Evolutionary conservation across 2,113 vertebrate genomes (phyloP).

Genomic region (Leptosomus discolor): DNA sequence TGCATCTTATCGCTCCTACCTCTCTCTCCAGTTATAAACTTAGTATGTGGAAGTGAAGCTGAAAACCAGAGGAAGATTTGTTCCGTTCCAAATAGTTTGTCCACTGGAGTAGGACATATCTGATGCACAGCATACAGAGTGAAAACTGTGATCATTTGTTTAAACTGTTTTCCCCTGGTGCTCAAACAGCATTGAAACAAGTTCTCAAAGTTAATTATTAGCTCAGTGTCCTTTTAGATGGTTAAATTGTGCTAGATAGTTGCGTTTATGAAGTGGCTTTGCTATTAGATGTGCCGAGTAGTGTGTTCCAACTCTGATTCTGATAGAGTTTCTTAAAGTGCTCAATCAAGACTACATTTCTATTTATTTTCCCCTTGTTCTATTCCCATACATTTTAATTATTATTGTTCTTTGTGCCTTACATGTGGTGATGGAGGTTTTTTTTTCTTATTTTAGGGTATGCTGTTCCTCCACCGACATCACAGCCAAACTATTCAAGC

Average conservation of each 20-base stretch:
- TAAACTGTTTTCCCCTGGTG: neutral
- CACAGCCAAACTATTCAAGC: slow-evolving; percentile 76
- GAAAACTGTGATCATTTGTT: neutral
- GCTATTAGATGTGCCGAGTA: neutral
- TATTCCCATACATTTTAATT: neutral
- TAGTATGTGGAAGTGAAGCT: neutral
- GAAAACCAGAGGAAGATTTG: neutral
- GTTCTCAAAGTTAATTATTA: slow-evolving; percentile 51
- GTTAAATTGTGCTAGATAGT: slow-evolving; percentile 8
- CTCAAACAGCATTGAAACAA: neutral
- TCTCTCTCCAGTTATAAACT: neutral
- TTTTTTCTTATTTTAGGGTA: slow-evolving; percentile 61
- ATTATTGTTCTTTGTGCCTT: neutral
- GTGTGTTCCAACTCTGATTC: neutral
- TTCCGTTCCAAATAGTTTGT: neutral
- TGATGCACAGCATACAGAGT: neutral
- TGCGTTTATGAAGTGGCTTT: neutral
- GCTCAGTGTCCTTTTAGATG: neutral
- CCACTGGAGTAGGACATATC: neutral
- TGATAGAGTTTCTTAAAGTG: neutral
- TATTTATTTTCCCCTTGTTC: neutral
- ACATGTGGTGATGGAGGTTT: accelerated
- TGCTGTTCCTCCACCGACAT: slow-evolving; percentile 70
- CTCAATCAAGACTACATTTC: neutral
- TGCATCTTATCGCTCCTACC: neutral